These are phyloP conservation scores for Rotaria macrura DNA, from an alignment of 2,888 invertebrate genomes.

Conservation along the genomic window DNA sequence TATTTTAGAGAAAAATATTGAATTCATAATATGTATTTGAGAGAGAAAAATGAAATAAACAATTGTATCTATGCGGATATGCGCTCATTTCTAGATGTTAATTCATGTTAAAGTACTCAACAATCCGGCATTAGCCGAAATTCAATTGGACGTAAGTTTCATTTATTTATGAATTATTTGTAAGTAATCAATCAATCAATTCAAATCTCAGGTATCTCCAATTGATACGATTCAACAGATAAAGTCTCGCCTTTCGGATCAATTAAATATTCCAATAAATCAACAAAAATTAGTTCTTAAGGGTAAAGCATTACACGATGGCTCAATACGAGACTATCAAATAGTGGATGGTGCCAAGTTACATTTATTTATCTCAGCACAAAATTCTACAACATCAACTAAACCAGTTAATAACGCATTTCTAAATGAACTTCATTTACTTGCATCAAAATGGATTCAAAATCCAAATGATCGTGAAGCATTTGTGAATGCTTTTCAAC, in stretches of 20 bases:
- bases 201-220: not conserved
- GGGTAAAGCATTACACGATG: slow-evolving; percentile 11
- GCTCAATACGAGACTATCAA: not conserved
- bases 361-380: not conserved
- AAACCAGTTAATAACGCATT: not conserved
- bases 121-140: not conserved
- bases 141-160: not conserved
- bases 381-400: not conserved
- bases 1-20: not conserved
- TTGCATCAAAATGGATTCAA: not conserved
- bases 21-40: not conserved
- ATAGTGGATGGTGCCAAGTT: not conserved
- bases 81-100: not conserved
- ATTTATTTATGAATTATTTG: not conserved
- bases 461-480: not conserved
- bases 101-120: not conserved
- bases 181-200: not conserved
- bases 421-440: not conserved
- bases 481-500: slow-evolving; percentile 4
- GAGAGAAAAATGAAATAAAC: not conserved
- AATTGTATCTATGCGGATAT: not conserved
- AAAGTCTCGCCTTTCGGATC: not conserved
- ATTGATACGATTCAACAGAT: not conserved
- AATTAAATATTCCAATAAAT: not conserved
- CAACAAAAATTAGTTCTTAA: slow-evolving; percentile 13